phyloP scores from a whole-genome alignment of 2,797 vertebrate genomes.

The Sebastes hopkinsi region DNA sequence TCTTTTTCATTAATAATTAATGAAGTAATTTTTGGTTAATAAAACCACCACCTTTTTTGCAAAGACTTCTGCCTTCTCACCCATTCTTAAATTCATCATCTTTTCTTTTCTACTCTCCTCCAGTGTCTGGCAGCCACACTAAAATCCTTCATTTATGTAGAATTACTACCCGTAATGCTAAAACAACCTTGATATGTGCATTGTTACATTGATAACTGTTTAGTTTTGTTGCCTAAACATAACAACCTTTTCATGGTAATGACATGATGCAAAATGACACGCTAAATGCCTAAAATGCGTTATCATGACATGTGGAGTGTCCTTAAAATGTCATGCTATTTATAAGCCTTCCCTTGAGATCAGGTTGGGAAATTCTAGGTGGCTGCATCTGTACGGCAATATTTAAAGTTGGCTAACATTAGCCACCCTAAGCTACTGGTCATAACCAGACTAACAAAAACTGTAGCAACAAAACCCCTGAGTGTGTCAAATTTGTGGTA shows the following conservation, averaged over 20 bases:
- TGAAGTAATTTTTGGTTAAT: background rate
- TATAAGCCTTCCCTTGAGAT: too few relatives aligned
- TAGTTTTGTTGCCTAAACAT: too few relatives aligned
- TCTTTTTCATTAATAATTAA: background rate
- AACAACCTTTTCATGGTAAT: too few relatives aligned
- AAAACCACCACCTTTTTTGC: background rate
- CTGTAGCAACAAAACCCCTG: background rate
- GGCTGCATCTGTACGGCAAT: background rate
- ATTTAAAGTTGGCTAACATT: background rate
- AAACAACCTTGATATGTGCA: background rate
- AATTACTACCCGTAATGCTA: too few relatives aligned
- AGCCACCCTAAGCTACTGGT: too few relatives aligned
- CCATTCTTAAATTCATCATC: background rate
- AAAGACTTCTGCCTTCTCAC: background rate
- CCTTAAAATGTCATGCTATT: too few relatives aligned
- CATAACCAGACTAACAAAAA: background rate
- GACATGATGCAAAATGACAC: fast-evolving
- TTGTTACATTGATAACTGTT: background rate
- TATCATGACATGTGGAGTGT: too few relatives aligned
- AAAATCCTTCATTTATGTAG: too few relatives aligned
- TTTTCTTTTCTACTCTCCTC: background rate
- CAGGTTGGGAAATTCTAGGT: background rate
- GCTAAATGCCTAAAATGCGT: too few relatives aligned
- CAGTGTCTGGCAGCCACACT: background rate
- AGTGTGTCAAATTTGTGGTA: background rate